Evolutionary conservation across 1,140 invertebrate species (phyloP).

Genomic region (Oscheius sp.): DNA sequence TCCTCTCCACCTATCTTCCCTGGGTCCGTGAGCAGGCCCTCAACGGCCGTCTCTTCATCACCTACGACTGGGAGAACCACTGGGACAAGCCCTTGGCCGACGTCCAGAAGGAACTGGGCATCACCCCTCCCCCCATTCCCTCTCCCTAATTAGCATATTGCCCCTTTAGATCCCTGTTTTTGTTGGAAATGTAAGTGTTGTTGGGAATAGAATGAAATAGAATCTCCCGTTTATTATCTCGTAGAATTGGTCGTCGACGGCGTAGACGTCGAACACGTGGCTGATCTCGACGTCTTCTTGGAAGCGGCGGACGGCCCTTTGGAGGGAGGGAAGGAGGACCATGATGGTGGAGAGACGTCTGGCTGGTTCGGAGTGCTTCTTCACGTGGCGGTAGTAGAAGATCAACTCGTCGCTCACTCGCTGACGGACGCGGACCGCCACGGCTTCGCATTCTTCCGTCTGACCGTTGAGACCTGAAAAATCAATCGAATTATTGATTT

Average conservation of each 20-base stretch:
- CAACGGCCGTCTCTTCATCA: slow-evolving; percentile 37
- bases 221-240: slow-evolving; percentile 27
- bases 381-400: slow-evolving; percentile 18
- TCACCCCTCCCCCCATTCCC: slow-evolving; percentile 19
- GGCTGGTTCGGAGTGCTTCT: slow-evolving; percentile 13
- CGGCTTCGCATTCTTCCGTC: slow-evolving; percentile 9
- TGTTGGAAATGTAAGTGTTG: too few relatives aligned
- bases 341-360: slow-evolving; percentile 5
- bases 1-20: slow-evolving; percentile 32
- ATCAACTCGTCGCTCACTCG: slow-evolving; percentile 15
- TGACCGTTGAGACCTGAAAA: slow-evolving; percentile 25
- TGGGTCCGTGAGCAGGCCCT: slow-evolving; percentile 38
- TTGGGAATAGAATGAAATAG: too few relatives aligned
- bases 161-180: too few relatives aligned
- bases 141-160: too few relatives aligned
- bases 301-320: slow-evolving; percentile 24
- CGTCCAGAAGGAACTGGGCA: slow-evolving; percentile 35
- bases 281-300: slow-evolving; percentile 32
- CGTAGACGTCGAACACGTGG: slow-evolving; percentile 25
- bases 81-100: slow-evolving; percentile 33
- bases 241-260: slow-evolving; percentile 9
- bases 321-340: slow-evolving; percentile 18
- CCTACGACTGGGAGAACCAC: slow-evolving; percentile 45
- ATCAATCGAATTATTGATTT: background rate
- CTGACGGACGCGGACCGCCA: slow-evolving; percentile 8